phyloP scores from a whole-genome alignment of 2,113 vertebrate genomes.

The Reinhardtius hippoglossoides region DNA sequence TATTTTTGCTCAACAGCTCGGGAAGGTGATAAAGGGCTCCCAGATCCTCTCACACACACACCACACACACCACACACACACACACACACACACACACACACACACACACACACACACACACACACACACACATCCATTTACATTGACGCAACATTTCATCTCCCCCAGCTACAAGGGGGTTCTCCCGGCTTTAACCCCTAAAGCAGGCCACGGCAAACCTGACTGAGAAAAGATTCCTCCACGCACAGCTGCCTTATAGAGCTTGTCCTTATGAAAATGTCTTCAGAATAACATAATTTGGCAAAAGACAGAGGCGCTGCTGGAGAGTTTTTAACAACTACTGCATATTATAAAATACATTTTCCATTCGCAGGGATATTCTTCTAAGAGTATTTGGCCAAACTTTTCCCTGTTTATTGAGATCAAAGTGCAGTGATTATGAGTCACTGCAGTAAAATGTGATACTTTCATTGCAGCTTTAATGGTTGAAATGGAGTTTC shows the following conservation, averaged over 20 bases:
- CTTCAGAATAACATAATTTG: slow-evolving; percentile 29
- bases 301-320: neutral
- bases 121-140: slow-evolving; percentile 59
- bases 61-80: slow-evolving; percentile 51
- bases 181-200: slow-evolving; percentile 41
- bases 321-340: neutral
- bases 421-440: neutral
- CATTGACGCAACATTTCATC: slow-evolving; percentile 70
- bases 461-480: slow-evolving; percentile 5
- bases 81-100: slow-evolving; percentile 53
- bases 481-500: neutral
- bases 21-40: slow-evolving; percentile 93
- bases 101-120: slow-evolving; percentile 61
- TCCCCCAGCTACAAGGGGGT: slow-evolving; percentile 36
- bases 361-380: slow-evolving; percentile 13
- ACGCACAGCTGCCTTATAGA: slow-evolving; percentile 7
- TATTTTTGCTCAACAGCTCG: slow-evolving; percentile 91
- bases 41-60: slow-evolving; percentile 81
- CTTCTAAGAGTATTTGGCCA: neutral
- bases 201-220: slow-evolving; percentile 27
- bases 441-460: neutral
- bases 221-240: slow-evolving; percentile 16
- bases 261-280: slow-evolving; percentile 41
- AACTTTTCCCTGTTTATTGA: slow-evolving; percentile 3
- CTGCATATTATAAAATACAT: neutral